phyloP scores from a whole-genome alignment of 2,888 invertebrate genomes.

The Eupithecia dodoneata region DNA sequence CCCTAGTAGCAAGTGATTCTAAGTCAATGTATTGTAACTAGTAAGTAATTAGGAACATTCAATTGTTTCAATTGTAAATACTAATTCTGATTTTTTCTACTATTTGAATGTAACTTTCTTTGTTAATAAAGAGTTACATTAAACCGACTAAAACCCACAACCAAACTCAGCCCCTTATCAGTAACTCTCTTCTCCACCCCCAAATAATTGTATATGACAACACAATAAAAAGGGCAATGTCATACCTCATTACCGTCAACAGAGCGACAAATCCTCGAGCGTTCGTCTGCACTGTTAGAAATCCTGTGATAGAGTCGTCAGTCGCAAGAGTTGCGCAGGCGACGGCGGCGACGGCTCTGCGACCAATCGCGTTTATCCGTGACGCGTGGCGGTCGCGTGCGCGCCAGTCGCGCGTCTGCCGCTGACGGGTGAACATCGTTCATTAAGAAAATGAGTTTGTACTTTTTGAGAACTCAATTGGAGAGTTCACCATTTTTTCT shows the following conservation, averaged over 20 bases:
- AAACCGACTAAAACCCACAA: not conserved
- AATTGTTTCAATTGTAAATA: too few relatives aligned
- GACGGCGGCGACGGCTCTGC: slow-evolving; percentile 32
- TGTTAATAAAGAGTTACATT: not conserved
- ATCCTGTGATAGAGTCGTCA: slow-evolving; percentile 70
- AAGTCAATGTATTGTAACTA: not conserved
- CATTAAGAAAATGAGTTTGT: slow-evolving; percentile 58
- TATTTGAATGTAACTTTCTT: too few relatives aligned
- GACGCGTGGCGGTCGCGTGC: slow-evolving; percentile 67
- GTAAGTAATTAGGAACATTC: not conserved
- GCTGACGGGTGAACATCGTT: slow-evolving; percentile 58
- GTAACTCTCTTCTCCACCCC: slow-evolving; percentile 22
- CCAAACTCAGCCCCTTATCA: not conserved
- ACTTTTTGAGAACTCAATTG: slow-evolving; percentile 40
- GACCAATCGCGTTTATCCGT: slow-evolving; percentile 67
- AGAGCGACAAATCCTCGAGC: slow-evolving; percentile 59
- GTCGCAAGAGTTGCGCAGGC: slow-evolving; percentile 37
- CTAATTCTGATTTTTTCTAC: too few relatives aligned
- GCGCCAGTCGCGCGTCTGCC: slow-evolving; percentile 53
- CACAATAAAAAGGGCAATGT: slow-evolving; percentile 68
- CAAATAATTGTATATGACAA: slow-evolving; percentile 43
- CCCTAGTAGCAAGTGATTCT: not conserved
- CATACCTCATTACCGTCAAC: slow-evolving; percentile 69
- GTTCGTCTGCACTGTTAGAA: slow-evolving; percentile 57
- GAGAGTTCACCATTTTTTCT: not conserved